These are phyloP conservation scores for Drosophila albomicans DNA, from an alignment of 1,140 invertebrate genomes.

Conservation along the genomic window DNA sequence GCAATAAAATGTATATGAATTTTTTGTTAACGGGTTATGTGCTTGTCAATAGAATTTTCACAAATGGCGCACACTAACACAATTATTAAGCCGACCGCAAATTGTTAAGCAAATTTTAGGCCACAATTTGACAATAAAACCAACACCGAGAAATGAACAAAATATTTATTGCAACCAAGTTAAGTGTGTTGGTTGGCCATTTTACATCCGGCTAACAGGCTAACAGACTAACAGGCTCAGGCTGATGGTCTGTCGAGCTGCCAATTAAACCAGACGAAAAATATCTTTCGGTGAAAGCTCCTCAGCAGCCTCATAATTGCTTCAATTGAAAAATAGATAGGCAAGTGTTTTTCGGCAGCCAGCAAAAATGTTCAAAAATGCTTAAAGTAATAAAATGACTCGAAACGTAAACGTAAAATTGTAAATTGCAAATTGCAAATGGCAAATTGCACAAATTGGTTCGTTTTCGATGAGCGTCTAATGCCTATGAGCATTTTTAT, in stretches of 20 bases:
- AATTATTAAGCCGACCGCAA: conserved; percentile 70
- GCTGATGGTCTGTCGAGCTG: conserved; percentile 18
- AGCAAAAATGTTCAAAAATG: conserved; percentile 62
- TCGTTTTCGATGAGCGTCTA: conserved; percentile 35
- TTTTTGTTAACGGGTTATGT: conserved; percentile 13
- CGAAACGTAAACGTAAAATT: conserved; percentile 52
- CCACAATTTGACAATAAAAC: conserved; percentile 54
- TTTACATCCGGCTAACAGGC: conserved; percentile 27
- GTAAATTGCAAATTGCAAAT: conserved; percentile 54
- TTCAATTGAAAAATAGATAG: conserved; percentile 77
- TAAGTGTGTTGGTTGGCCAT: conserved; percentile 25
- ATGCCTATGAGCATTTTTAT: conserved; percentile 67
- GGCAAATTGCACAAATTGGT: conserved; percentile 64
- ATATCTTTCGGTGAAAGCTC: conserved; percentile 43
- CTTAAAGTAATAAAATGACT: conserved; percentile 76
- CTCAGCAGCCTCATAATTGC: conserved; percentile 62
- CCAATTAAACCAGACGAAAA: conserved; percentile 66
- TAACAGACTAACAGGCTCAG: neutral
- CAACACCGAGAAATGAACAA: conserved; percentile 22
- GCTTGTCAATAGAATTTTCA: conserved; percentile 7
- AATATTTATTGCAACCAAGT: conserved; percentile 39
- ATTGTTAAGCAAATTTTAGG: conserved; percentile 72
- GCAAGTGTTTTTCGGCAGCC: conserved; percentile 53
- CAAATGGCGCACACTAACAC: conserved; percentile 31
- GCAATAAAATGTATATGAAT: neutral